Percentiles rank a stretch among this genome's conserved stretches.
Evolutionary conservation across 2,888 invertebrate genomes (phyloP).

Genomic region (Aphidoletes aphidimyza): DNA sequence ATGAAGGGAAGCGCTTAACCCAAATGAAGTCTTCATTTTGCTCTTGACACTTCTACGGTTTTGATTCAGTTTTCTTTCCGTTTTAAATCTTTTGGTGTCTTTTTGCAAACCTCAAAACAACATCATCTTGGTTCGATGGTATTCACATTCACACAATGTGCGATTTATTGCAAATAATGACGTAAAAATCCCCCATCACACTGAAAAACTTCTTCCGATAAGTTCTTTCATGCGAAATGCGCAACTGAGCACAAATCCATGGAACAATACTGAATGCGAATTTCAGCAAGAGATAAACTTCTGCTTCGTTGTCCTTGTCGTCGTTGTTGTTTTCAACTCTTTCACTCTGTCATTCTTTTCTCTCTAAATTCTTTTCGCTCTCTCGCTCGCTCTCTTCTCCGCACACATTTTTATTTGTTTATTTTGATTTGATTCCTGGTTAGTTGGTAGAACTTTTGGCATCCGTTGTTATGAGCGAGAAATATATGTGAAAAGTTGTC

Average conservation of each 20-base stretch:
- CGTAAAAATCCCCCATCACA: background rate
- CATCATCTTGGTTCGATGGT: no score
- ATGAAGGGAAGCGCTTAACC: background rate
- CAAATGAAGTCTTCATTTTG: background rate
- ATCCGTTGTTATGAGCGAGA: background rate
- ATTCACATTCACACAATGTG: no score
- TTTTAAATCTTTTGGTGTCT: no score
- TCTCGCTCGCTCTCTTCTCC: no score
- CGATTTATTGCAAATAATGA: background rate
- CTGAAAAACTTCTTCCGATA: background rate
- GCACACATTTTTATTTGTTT: no score
- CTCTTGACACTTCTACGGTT: background rate
- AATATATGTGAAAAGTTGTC: constrained; percentile 48
- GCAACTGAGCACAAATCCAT: background rate
- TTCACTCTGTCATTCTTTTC: no score
- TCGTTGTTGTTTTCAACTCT: no score
- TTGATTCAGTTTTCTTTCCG: background rate
- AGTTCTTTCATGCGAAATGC: background rate
- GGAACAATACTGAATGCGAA: constrained; percentile 10
- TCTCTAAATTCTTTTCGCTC: no score
- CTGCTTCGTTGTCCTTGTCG: background rate
- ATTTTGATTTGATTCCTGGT: constrained; percentile 6
- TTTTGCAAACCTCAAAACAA: background rate
- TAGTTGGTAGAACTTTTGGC: background rate
- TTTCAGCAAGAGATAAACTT: constrained; percentile 33